Conservation (phyloP, 2,113 vertebrate species). For the Hypanus sabinus region DNA sequence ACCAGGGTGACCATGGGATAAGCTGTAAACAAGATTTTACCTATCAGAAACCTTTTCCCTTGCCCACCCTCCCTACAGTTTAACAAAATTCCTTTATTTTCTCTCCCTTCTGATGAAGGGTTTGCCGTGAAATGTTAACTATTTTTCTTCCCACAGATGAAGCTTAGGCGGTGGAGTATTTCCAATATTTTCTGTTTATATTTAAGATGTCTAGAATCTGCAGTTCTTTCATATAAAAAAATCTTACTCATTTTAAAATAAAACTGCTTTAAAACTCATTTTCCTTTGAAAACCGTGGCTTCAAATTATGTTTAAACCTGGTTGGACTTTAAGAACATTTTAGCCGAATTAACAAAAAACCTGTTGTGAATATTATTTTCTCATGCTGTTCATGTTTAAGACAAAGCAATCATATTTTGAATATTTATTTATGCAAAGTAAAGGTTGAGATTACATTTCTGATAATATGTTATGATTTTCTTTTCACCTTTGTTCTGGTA, state of each 20-base stretch:
- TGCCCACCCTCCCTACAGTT: too few species aligned
- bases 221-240: too few species aligned
- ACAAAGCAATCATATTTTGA: not conserved
- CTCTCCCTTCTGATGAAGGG: too few species aligned
- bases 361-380: not conserved
- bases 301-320: not conserved
- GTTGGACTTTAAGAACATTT: not conserved
- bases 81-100: too few species aligned
- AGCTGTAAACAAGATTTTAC: too few species aligned
- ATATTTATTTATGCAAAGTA: not conserved
- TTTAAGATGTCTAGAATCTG: not conserved
- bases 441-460: not conserved
- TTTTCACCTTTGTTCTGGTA: not conserved
- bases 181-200: too few species aligned
- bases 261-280: not conserved
- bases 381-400: not conserved
- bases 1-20: too few species aligned
- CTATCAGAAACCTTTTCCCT: too few species aligned
- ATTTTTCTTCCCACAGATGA: too few species aligned
- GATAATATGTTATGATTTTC: not conserved
- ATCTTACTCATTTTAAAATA: not conserved
- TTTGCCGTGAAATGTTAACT: too few species aligned
- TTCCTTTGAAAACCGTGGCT: not conserved
- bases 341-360: not conserved
- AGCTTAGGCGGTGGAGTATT: too few species aligned